Base-by-base conservation (phyloP, 2,888 invertebrate species). In the Tachina fera region DNA sequence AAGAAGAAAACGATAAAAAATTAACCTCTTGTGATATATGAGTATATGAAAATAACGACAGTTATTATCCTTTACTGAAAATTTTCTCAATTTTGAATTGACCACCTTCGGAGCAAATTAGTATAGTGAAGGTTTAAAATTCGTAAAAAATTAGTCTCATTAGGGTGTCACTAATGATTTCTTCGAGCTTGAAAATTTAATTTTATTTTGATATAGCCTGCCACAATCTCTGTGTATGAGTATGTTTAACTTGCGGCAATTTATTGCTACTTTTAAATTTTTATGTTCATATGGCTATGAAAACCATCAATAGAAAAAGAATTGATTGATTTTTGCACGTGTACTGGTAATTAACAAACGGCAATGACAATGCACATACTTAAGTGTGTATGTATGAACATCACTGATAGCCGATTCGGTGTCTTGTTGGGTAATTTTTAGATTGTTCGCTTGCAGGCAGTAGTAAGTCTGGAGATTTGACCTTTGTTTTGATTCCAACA, bases 401-500 rank as follows among this genome's bases (percentile, higher is more conserved):
- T 67, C 47, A 65, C 13, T 41, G 11, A 51, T 51, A 41, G 19
- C n/a, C 11, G 56, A n/a, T 65, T 61, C n/a, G 13, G 10, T 9
- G 49, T 47, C 31, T 45, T 11, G 56, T 67, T 13, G 39, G 45
- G 39, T 79, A 45, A 61, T 63, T 71, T 31, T 79, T 63, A 47
- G 60, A 43, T 71, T 71, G 45, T 41, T 75, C 61, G 39, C 45
- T 60, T 31, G 72, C 22, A 41, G 22, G 19, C 51, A 51, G 9
- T 51, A 74, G 60, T 51, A 51, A 67, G 58, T 70, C 75, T 61
- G 22, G 63, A 41, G 63, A 74, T 68, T 75, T 81, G 81, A 76
- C 75, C 70, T 76, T 76, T 82, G 75, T 71, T 82, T 82, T 76
- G 61, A 70, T 82, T 70, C 41, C 47, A 76, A 76, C 45, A 70